Percentiles rank a stretch among this genome's conserved stretches.
Evolutionary conservation across 2,113 vertebrate species (phyloP).

Genomic region (Apus apus): DNA sequence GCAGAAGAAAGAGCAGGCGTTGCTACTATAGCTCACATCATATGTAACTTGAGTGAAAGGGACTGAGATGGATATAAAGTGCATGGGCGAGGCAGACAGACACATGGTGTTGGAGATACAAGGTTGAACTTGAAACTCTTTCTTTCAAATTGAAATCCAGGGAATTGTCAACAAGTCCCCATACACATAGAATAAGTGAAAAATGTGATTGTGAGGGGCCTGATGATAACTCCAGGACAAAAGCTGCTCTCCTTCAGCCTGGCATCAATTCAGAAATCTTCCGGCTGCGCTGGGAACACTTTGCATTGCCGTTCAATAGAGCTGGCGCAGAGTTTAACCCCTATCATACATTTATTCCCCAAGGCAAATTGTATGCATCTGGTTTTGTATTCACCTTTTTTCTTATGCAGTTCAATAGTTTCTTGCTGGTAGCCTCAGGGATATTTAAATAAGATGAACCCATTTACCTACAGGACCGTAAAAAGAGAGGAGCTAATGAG

Average conservation of each 20-base stretch:
- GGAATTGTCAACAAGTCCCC: not conserved
- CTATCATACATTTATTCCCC: not conserved
- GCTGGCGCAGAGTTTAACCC: not conserved
- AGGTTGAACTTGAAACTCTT: not conserved
- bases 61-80: not conserved
- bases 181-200: not conserved
- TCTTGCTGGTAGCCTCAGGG: slow-evolving; percentile 22
- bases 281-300: not conserved
- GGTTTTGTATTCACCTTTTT: not conserved
- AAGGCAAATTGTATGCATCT: rapidly evolving
- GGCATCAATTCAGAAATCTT: not conserved
- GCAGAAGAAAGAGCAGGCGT: not conserved
- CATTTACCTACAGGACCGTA: not conserved
- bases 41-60: not conserved
- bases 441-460: not conserved
- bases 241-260: not conserved
- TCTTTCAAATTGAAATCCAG: not conserved
- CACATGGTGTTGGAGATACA: not conserved
- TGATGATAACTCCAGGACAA: not conserved
- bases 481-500: slow-evolving; percentile 6
- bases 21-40: not conserved
- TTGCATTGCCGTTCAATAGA: not conserved
- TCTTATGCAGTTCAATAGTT: not conserved
- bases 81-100: not conserved
- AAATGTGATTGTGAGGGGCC: not conserved